phyloP scores from a whole-genome alignment of 2,797 vertebrate species.

The Vireo griseus region DNA sequence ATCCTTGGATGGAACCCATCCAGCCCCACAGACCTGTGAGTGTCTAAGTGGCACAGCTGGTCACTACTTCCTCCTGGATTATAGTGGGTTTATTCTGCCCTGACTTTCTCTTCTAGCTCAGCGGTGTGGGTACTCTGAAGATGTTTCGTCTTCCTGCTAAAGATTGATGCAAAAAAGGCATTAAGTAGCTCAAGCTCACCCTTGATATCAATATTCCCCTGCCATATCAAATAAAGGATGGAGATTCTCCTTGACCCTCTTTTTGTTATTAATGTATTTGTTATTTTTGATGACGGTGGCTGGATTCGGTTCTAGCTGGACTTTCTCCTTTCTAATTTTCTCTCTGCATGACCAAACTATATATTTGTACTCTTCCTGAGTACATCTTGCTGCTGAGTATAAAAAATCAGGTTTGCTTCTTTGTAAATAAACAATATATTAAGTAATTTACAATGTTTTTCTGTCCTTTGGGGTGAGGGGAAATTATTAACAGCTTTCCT shows the following conservation, averaged over 20 bases:
- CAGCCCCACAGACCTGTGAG: neutral
- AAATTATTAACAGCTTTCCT: neutral
- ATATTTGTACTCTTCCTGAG: neutral
- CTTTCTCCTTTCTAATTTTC: neutral
- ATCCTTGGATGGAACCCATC: fast-evolving
- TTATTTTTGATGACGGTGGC: neutral
- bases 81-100: neutral
- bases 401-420: neutral
- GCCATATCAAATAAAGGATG: neutral
- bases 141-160: neutral
- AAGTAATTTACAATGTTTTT: neutral
- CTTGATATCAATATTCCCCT: neutral
- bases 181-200: neutral
- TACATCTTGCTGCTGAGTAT: conserved; percentile 3
- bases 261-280: neutral
- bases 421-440: conserved; percentile 21
- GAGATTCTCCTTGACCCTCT: neutral
- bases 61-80: neutral
- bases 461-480: neutral
- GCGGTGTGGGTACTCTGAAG: neutral
- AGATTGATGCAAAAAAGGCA: neutral
- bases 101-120: neutral
- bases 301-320: neutral
- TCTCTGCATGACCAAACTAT: neutral
- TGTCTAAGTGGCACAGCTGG: neutral